Base-by-base conservation (phyloP, 2,888 invertebrate genomes). In the Gymnosoma rotundatum region DNA sequence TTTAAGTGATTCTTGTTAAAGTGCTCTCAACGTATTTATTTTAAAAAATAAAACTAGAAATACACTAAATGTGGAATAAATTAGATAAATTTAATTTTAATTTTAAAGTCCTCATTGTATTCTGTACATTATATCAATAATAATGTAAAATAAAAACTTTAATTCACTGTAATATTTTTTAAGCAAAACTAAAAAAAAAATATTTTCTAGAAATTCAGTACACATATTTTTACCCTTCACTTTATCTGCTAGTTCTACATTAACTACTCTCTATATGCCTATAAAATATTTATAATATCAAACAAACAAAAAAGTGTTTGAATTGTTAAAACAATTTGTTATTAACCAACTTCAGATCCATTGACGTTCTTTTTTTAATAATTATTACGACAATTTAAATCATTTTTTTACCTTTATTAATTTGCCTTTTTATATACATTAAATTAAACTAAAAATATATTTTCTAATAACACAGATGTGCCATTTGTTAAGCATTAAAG, bases 401-500 rank as follows among this genome's bases (percentile, higher is more conserved):
- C 16, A 58, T 20, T n/a, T 50, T 42, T 67, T 12, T 38, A 50
- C 42, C 56, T 72, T 20, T 67, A 56, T 50, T 50, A 12, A 45
- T 69, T 73, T 67, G 70, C 75, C 60, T 76, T 80, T 78, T 69
- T 7, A 20, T 18, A 63, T 0, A 32, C 14, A 21, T 67, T 25
- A 80, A 52, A 73, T 67, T 58, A 21, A 20, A 50, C n/a, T 12
- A 14, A 38, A 73, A 73, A 66, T 64, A 21, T 42, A 84, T 52
- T 78, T 76, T 61, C 50, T 72, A 61, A 60, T 66, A 73, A 85
- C 85, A 82, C 85, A 85, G 50, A 85, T 83, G 83, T 85, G 83
- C 85, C 82, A 83, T 83, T 83, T 83, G 79, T 85, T 85, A 83
- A 79, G 60, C 78, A 85, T 79, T 76, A 79, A 73, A 73, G 61